Evolutionary conservation across 2,797 vertebrate genomes (phyloP), one percentile per base, ranked within the genome.

Genomic region (Chrysocyon brachyurus): DNA sequence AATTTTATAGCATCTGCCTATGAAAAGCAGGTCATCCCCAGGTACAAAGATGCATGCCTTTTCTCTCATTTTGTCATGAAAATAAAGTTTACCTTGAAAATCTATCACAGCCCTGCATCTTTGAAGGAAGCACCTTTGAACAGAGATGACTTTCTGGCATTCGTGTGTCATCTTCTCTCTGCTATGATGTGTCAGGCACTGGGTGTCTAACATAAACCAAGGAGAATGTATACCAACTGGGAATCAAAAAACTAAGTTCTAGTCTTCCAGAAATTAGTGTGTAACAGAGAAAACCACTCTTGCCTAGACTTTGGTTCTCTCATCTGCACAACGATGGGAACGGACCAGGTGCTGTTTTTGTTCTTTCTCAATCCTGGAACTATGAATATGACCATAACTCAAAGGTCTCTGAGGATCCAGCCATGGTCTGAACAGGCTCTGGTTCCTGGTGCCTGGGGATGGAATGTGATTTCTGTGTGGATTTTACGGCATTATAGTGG

Each of bases 161-260:
- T 77, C 12, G 16, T 6, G 66, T 89, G 16, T 68, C 66, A 91
- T 46, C 40, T 79, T 81, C 64, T 85, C 12, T 24, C 66, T 40
- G 11, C 33, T 83, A 28, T 70, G 61, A n/a, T 54, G n/a, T 64
- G 68, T 91, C 40, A 97, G 72, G 73, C 10, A 15, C 4, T 24
- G 73, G 63, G 22, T 93, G 82, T 94, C 66, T 61, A 83, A 66
- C 12, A 17, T 46, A 81, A 87, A 31, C 26, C 59, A 96, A 66
- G 85, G 26, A 46, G 17, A 83, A 56, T 28, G 24, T 36, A 28
- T 12, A 63, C 22, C 28, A 84, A 21, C 26, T 33, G 3, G 15
- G 49, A 52, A 19, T 87, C 87, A 92, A 40, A 87, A 96, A 61
- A 61, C 12, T 46, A 19, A 66, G 28, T 63, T 54, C 28, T 61